Conservation (phyloP, 2,888 invertebrate species). For the Catocala sponsa region DNA sequence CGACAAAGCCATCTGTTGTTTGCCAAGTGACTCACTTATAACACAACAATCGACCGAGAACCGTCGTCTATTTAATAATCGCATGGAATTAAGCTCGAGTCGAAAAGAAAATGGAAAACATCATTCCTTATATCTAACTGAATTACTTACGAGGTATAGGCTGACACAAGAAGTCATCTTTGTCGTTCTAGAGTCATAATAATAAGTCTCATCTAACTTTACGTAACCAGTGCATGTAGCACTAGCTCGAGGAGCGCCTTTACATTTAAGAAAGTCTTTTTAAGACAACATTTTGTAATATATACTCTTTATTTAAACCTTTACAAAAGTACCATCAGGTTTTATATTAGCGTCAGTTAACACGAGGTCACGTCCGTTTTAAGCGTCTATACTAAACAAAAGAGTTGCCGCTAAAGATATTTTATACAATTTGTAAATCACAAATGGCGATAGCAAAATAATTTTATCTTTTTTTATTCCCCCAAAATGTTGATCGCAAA, state of each 20-base stretch:
- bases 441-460: slow-evolving; percentile 83
- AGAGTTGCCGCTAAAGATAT: slow-evolving; percentile 63
- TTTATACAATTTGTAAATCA: slow-evolving; percentile 68
- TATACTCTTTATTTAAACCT: slow-evolving; percentile 67
- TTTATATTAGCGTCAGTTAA: slow-evolving; percentile 58
- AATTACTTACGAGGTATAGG: slow-evolving; percentile 56
- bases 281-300: slow-evolving; percentile 73
- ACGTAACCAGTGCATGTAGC: slow-evolving; percentile 63
- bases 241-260: slow-evolving; percentile 68
- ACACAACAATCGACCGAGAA: slow-evolving; percentile 33
- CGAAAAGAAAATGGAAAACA: slow-evolving; percentile 58
- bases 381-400: slow-evolving; percentile 71
- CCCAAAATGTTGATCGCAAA: slow-evolving; percentile 77
- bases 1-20: slow-evolving; percentile 23
- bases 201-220: slow-evolving; percentile 70
- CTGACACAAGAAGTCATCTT: slow-evolving; percentile 65
- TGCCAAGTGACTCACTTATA: neutral
- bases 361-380: slow-evolving; percentile 71
- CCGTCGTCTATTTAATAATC: slow-evolving; percentile 33
- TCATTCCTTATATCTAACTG: slow-evolving; percentile 54
- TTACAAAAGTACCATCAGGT: slow-evolving; percentile 73
- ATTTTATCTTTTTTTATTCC: slow-evolving; percentile 56
- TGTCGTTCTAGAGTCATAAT: slow-evolving; percentile 70
- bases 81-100: slow-evolving; percentile 63
- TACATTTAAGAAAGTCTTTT: slow-evolving; percentile 70